A percentile compares a stretch with the other conserved stretches of the same genome.
Evolutionary conservation across 2,113 vertebrate species (phyloP).

Genomic region (Oryzias melastigma): DNA sequence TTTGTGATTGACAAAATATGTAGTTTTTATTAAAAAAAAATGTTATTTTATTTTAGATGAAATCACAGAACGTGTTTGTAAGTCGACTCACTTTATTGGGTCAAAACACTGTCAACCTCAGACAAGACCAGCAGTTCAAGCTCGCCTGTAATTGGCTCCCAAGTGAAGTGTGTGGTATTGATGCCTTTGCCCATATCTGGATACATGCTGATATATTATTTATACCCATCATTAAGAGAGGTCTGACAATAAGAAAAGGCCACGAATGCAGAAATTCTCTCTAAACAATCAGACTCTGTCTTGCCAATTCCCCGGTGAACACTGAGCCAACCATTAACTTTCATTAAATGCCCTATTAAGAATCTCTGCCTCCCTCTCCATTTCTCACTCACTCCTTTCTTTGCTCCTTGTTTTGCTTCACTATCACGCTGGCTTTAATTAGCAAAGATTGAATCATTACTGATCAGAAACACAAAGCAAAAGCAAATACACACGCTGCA

Average conservation of each 20-base stretch:
- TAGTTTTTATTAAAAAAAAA: not conserved
- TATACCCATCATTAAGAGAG: slow-evolving; percentile 22
- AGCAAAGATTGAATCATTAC: slow-evolving; percentile 55
- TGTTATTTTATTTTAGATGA: not conserved
- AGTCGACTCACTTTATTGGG: slow-evolving; percentile 6
- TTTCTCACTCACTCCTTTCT: slow-evolving; percentile 6
- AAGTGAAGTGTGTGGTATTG: slow-evolving; percentile 39
- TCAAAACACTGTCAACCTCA: slow-evolving; percentile 12
- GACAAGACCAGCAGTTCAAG: slow-evolving; percentile 27
- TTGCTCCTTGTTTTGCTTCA: slow-evolving; percentile 17
- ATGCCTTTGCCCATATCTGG: slow-evolving; percentile 18
- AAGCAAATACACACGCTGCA: slow-evolving; percentile 1
- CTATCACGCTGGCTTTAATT: slow-evolving; percentile 43
- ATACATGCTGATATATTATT: slow-evolving; percentile 23
- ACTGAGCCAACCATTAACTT: slow-evolving; percentile 49
- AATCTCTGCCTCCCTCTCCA: slow-evolving; percentile 24
- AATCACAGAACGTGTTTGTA: not conserved
- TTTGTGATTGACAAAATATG: too few species aligned
- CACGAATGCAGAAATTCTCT: slow-evolving; percentile 14
- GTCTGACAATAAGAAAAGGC: slow-evolving; percentile 30
- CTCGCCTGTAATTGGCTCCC: slow-evolving; percentile 55
- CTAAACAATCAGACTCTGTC: slow-evolving; percentile 22
- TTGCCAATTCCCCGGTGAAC: slow-evolving; percentile 22
- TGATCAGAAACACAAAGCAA: slow-evolving; percentile 33
- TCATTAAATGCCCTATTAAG: slow-evolving; percentile 61